Evolutionary conservation across 2,797 vertebrate genomes (phyloP).

Genomic region (Otolemur crassicaudatus): DNA sequence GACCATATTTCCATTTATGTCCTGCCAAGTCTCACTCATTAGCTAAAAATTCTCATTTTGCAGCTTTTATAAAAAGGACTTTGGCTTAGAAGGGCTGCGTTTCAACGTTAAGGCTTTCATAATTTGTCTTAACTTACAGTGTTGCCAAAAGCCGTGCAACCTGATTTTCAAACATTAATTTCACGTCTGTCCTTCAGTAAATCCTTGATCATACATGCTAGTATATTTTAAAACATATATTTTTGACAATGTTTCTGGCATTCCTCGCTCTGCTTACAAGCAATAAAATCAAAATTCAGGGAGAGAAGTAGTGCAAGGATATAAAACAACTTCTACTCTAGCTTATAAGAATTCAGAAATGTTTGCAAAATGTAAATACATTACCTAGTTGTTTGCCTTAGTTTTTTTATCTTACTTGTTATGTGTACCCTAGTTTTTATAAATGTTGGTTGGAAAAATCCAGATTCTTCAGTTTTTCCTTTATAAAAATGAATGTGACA

Average conservation of each 20-base stretch:
- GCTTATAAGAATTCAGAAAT: not conserved
- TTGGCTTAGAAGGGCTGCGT: conserved; percentile 30
- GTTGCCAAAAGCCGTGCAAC: conserved; percentile 21
- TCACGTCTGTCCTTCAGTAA: not conserved
- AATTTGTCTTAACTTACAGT: conserved; percentile 49
- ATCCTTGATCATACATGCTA: not conserved
- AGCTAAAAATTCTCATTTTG: conserved; percentile 79
- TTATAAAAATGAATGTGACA: not conserved
- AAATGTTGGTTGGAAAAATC: not conserved
- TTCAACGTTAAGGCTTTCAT: conserved; percentile 70
- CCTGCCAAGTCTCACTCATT: conserved; percentile 81
- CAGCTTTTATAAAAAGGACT: conserved; percentile 67
- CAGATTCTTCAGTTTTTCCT: not conserved
- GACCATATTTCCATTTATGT: conserved; percentile 81
- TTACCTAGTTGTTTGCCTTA: not conserved
- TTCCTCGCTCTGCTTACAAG: not conserved
- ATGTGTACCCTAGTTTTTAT: not conserved
- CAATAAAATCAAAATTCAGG: not conserved
- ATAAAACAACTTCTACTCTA: not conserved
- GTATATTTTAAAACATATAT: conserved; percentile 49
- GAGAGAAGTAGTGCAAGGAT: not conserved
- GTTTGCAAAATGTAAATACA: not conserved
- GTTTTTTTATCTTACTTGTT: conserved; percentile 25
- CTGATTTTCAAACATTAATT: conserved; percentile 39
- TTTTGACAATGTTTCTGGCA: not conserved